A percentile compares a stretch with the other conserved stretches of the same genome.
phyloP scores from a whole-genome alignment of 64 coral and sea anemone genomes.

The Trachythela sp. region DNA sequence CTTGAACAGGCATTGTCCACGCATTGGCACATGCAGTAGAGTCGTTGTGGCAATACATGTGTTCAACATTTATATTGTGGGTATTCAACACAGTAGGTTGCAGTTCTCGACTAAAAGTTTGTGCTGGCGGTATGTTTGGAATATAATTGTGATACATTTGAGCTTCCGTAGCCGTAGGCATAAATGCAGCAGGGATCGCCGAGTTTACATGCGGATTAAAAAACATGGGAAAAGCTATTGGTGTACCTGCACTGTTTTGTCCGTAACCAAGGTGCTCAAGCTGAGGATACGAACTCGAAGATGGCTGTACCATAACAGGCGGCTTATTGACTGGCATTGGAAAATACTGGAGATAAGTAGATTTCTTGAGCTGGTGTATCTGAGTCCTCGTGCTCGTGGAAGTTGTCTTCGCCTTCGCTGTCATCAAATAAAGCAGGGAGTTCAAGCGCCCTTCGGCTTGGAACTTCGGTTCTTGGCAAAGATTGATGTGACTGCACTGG shows the following conservation, averaged over 20 bases:
- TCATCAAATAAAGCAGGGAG: background rate
- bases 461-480: background rate
- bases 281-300: background rate
- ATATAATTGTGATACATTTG: background rate
- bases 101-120: background rate
- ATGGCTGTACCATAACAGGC: background rate
- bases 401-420: background rate
- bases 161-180: background rate
- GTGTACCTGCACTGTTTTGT: background rate
- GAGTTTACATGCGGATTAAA: background rate
- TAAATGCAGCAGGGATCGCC: background rate
- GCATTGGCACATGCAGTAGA: background rate
- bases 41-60: background rate
- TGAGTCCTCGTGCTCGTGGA: background rate
- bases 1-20: no score
- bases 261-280: background rate
- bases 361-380: background rate
- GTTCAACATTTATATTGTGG: background rate
- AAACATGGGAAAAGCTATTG: background rate
- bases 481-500: background rate
- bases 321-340: background rate
- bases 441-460: background rate
- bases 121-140: background rate
- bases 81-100: background rate
- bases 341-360: constrained; percentile 23